Conservation (phyloP, 2,888 invertebrate species). For the Eledona agricola region DNA sequence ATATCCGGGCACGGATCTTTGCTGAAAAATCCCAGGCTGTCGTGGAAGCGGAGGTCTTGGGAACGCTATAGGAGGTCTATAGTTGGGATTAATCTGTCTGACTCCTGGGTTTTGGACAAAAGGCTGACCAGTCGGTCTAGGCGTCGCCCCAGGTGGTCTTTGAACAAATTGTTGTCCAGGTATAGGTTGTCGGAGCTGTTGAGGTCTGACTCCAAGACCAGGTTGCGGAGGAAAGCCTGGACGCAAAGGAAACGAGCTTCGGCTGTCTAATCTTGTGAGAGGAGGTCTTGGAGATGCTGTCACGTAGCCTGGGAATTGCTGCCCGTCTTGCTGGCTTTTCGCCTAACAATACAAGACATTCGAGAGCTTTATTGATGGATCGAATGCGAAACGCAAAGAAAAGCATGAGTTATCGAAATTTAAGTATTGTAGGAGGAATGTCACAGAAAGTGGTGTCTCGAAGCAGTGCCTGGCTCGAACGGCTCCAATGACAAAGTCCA, state of each 20-base stretch:
- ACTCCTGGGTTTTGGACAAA: conserved; percentile 36
- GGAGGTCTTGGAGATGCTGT: conserved; percentile 52
- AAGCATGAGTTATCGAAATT: conserved; percentile 39
- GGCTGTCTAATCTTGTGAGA: conserved; percentile 63
- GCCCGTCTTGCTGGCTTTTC: conserved; percentile 37
- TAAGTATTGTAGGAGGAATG: conserved; percentile 41
- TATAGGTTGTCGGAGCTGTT: conserved; percentile 50
- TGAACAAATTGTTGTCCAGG: conserved; percentile 53
- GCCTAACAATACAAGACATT: conserved; percentile 21
- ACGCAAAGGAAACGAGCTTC: conserved; percentile 54
- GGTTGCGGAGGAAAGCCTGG: conserved; percentile 49
- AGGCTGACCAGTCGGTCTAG: conserved; percentile 48
- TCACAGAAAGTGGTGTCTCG: conserved; percentile 39
- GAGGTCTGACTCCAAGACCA: conserved; percentile 49
- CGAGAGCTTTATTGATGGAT: conserved; percentile 12
- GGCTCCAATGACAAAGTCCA: conserved; percentile 43
- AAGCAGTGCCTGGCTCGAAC: conserved; percentile 48
- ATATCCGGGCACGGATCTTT: conserved; percentile 50
- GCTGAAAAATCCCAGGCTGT: conserved; percentile 50
- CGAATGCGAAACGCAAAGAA: conserved; percentile 29
- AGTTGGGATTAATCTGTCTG: conserved; percentile 46
- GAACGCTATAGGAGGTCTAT: conserved; percentile 64
- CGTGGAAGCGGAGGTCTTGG: conserved; percentile 62
- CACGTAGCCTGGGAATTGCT: conserved; percentile 37
- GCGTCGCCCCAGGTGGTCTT: conserved; percentile 45